Conservation (phyloP, 2,113 vertebrate species). For the Cranoglanis bouderius region DNA sequence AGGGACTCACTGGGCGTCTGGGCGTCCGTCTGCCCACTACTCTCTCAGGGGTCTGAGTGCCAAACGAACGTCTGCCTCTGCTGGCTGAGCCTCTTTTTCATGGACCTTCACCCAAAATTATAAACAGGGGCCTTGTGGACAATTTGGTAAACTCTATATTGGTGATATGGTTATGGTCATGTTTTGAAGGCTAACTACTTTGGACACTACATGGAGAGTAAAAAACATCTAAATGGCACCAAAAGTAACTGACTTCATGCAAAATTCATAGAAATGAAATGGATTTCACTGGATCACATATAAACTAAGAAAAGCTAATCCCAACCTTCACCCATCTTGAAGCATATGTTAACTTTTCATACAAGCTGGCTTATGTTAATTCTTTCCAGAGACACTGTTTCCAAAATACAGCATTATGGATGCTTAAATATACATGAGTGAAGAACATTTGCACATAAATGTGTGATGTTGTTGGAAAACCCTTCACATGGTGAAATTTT, state of each 20-base stretch:
- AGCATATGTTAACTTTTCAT: constrained; percentile 27
- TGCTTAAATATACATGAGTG: constrained; percentile 25
- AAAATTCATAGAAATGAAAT: neutral
- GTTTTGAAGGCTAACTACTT: neutral
- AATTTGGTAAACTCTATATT: neutral
- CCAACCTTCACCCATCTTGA: constrained; percentile 15
- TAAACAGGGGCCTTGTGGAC: neutral
- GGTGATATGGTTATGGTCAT: neutral
- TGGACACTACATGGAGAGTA: neutral
- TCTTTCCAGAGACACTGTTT: constrained; percentile 20
- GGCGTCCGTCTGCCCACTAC: constrained; percentile 62
- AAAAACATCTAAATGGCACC: neutral
- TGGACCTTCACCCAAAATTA: constrained; percentile 8
- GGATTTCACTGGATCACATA: neutral
- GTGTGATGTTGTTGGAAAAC: neutral
- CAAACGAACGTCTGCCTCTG: constrained; percentile 51
- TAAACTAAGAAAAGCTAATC: constrained; percentile 8
- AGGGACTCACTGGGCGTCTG: constrained; percentile 62
- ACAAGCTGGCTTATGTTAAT: constrained; percentile 24
- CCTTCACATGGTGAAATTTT: neutral
- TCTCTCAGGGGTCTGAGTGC: constrained; percentile 61
- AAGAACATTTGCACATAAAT: neutral
- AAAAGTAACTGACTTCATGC: neutral
- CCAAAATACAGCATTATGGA: constrained; percentile 10
- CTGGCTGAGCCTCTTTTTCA: constrained; percentile 24